Evolutionary conservation across 2,113 vertebrate genomes (phyloP).

Genomic region (Rhipidura dahli): DNA sequence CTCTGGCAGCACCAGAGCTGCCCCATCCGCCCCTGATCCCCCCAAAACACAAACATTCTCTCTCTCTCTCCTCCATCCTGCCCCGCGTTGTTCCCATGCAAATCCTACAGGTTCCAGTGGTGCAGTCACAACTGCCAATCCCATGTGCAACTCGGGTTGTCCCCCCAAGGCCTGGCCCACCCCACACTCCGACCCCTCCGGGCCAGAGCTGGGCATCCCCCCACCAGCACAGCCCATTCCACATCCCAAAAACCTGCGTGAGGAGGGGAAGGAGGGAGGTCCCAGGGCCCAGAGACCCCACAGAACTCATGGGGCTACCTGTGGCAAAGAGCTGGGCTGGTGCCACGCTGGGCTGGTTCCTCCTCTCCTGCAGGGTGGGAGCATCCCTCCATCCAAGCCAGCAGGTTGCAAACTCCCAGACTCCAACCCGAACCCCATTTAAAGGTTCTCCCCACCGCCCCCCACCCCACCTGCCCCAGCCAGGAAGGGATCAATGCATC

Average conservation of each 20-base stretch:
- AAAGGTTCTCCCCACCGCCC: background rate
- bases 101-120: slow-evolving; percentile 49
- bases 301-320: slow-evolving; percentile 48
- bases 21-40: background rate
- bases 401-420: background rate
- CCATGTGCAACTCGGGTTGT: background rate
- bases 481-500: background rate
- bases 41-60: fast-evolving
- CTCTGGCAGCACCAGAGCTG: background rate
- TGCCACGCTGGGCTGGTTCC: background rate
- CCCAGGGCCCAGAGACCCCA: background rate
- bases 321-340: slow-evolving; percentile 31
- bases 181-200: background rate
- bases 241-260: background rate
- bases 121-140: background rate
- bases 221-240: background rate
- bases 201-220: fast-evolving
- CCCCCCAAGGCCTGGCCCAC: background rate
- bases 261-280: background rate
- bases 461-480: background rate
- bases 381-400: background rate
- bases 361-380: background rate
- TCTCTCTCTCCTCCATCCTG: background rate
- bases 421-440: fast-evolving
- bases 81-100: background rate